Base-by-base conservation (phyloP, 2,888 invertebrate genomes). In the Acronicta aceris region DNA sequence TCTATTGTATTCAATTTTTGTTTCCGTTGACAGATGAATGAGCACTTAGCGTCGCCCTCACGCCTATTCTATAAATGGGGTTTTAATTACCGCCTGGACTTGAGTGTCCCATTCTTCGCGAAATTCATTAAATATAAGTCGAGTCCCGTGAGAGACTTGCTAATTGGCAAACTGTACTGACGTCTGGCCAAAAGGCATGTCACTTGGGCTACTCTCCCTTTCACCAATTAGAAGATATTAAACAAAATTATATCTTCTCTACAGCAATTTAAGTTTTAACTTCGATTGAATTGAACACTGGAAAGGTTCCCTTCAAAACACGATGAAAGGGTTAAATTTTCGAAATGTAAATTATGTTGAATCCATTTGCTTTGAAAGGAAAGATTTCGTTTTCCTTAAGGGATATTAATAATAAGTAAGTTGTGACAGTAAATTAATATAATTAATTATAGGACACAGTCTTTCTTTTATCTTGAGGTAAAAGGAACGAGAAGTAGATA, bases 141-240 rank as follows among this genome's bases (percentile, higher is more conserved):
- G 65, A 59, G 65, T 59, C 62, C 66, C 67, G 72, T 76, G 62
- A 66, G 64, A 75, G 71, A 60, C 63, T 67, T 63, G 55, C 67
- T 88, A 89, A 90, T 89, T 88, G 88, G 86, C 73, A 82, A 83
- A 82, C 79, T 79, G 84, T 83, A 79, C 78, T 80, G 77, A 79
- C 77, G 78, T 74, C 80, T 75, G 74, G 74, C 82, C 77, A 81
- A 85, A 87, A 84, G 81, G 79, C 81, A 81, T 78, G 81, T 80
- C 86, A 83, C 77, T 78, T 59, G 59, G 67, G 72, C 81, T 76
- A 79, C 81, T 82, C 78, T 42, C 56, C 55, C 52, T 46, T 38
- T 45, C 21, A 42, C 47, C 40, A 65, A 68, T 61, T 53, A 62
- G 46, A 57, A 68, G 77, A 76, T 43, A 78, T 82, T 80, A 77